phyloP scores from a whole-genome alignment of 2,797 vertebrate genomes.

The Gobio occitaniae region DNA sequence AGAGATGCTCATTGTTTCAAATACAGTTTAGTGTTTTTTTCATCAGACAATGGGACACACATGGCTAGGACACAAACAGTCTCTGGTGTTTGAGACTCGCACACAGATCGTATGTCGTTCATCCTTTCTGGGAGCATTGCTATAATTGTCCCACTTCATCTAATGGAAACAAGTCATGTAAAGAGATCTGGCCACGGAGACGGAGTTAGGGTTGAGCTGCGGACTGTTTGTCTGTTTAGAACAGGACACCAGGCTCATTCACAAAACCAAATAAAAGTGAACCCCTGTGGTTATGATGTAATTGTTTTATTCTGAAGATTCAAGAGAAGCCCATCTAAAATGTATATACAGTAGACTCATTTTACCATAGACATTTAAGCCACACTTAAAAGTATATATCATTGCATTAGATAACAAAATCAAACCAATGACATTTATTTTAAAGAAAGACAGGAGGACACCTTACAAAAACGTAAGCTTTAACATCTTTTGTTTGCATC shows the following conservation, averaged over 20 bases:
- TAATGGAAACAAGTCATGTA: slow-evolving; percentile 58
- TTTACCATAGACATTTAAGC: not conserved
- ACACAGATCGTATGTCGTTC: slow-evolving; percentile 47
- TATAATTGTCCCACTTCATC: slow-evolving; percentile 54
- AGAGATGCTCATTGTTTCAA: not conserved
- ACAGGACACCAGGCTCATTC: not conserved
- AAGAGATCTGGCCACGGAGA: slow-evolving; percentile 45
- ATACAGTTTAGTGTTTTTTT: slow-evolving; percentile 6
- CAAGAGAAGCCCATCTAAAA: not conserved
- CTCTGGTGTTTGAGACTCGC: slow-evolving; percentile 24
- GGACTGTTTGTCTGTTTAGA: slow-evolving; percentile 11
- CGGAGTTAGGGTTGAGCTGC: not conserved
- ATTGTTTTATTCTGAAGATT: not conserved
- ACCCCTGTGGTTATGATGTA: not conserved
- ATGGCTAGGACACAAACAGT: slow-evolving; percentile 24
- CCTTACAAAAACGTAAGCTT: not conserved
- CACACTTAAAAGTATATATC: not conserved
- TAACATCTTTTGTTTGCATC: not conserved
- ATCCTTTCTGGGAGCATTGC: slow-evolving; percentile 40
- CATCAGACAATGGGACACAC: not conserved
- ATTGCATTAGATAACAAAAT: not conserved
- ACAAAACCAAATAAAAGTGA: slow-evolving; percentile 18
- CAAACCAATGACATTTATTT: not conserved
- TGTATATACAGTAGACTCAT: not conserved
- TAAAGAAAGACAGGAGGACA: no score